Base-by-base conservation (phyloP, 2,113 vertebrate genomes). In the Brevimyrus niger region DNA sequence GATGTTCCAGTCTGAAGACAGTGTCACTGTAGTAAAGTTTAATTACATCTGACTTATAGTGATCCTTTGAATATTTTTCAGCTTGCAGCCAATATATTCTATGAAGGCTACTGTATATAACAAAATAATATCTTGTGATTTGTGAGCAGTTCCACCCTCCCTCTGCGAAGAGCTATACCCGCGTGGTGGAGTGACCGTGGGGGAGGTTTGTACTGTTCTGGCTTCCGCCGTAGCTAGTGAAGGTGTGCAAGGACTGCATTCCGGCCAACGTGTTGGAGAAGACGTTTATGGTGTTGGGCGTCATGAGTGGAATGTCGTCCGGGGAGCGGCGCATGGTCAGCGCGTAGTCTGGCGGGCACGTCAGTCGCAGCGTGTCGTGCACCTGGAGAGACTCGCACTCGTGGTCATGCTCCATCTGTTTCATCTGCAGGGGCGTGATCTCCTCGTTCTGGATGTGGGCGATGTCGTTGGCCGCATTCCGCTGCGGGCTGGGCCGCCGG, bases 391-490 rank as follows among this genome's bases (percentile, higher is more conserved):
- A 94, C 53, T 97, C 96, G 3, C 96, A 98, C 19, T 97, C 97
- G 0, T 97, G 97, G 19, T 98, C 97, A 0, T 97, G 97, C 46
- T 98, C 97, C 69, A 98, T 94, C 93, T 98, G 98, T 92, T 99
- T 99, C 96, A 98, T 97, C 96, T 98, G 98, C 93, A 99, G 92
- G 0, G 98, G 98, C 97, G 98, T 96, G 23, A 99, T 96, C 90
- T 98, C 98, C 91, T 99, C 98, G 0, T 96, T 97, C 38, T 97
- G 98, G 90, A 98, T 95, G 93, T 98, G 97, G 2, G 96, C 96
- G 0, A 98, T 94, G 38, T 98, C 97, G 0, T 98, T 98, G 4
- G 96, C 89, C 88, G 96, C 93, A 86, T 96, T 98, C 76, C 98
- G 94, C 92, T 97, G 98, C 0, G 97, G 97, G 69, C 97, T 97